Conservation (phyloP, 2,113 vertebrate genomes). For the Collichthys lucidus region DNA sequence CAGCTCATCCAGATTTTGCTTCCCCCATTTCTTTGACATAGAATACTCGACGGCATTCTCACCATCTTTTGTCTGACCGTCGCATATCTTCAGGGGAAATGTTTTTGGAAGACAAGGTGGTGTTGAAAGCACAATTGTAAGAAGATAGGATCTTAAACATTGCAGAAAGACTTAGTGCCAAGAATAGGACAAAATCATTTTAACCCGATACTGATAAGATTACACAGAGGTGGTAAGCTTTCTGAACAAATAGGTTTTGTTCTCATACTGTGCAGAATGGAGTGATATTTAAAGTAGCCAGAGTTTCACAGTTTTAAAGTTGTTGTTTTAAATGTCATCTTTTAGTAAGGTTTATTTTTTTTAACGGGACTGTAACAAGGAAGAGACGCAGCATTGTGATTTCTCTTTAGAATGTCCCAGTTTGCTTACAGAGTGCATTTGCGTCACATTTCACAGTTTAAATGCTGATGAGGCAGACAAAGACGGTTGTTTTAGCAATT, state of each 20-base stretch:
- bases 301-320: constrained; percentile 29
- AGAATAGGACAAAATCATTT: constrained; percentile 34
- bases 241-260: constrained; percentile 29
- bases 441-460: not conserved
- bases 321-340: constrained; percentile 1
- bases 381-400: not conserved
- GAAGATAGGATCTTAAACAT: constrained; percentile 45
- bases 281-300: constrained; percentile 27
- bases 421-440: constrained; percentile 5
- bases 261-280: not conserved
- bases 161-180: constrained; percentile 37
- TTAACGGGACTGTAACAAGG: not conserved
- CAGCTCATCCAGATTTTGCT: constrained; percentile 51
- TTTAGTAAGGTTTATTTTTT: not conserved
- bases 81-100: constrained; percentile 54
- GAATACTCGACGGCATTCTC: constrained; percentile 35
- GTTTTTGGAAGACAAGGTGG: constrained; percentile 32
- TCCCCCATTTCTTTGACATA: constrained; percentile 48
- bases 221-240: not conserved
- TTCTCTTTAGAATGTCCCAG: not conserved
- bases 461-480: not conserved
- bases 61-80: constrained; percentile 53
- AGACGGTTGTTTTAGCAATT: not conserved
- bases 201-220: constrained; percentile 31
- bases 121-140: constrained; percentile 44